phyloP scores from a whole-genome alignment of 1,140 invertebrate species.

The Arctopsyche grandis region DNA sequence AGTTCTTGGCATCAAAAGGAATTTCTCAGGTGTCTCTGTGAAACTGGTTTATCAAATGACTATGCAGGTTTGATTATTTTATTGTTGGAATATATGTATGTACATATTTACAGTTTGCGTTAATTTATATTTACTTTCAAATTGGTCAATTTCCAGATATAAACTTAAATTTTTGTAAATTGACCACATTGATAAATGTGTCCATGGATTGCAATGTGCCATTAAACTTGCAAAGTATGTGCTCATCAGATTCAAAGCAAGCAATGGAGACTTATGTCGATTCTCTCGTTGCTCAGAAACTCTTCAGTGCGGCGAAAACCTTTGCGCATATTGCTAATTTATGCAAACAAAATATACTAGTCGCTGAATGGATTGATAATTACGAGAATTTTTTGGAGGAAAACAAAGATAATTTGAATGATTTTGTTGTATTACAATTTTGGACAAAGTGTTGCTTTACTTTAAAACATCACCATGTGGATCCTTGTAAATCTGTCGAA shows the following conservation, averaged over 20 bases:
- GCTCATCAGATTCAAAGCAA: slow-evolving; percentile 31
- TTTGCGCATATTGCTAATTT: slow-evolving; percentile 67
- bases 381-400: slow-evolving; percentile 57
- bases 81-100: background rate
- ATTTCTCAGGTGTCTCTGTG: slow-evolving; percentile 66
- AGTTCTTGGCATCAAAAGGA: slow-evolving; percentile 68
- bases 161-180: slow-evolving; percentile 40
- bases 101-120: slow-evolving; percentile 9
- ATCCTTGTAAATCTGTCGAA: slow-evolving; percentile 65
- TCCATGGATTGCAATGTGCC: slow-evolving; percentile 44
- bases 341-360: slow-evolving; percentile 64
- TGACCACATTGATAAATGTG: slow-evolving; percentile 43
- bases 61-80: slow-evolving; percentile 63
- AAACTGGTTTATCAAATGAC: slow-evolving; percentile 65
- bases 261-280: slow-evolving; percentile 63
- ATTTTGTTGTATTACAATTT: slow-evolving; percentile 63
- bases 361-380: slow-evolving; percentile 66
- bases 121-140: slow-evolving; percentile 59
- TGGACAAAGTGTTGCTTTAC: slow-evolving; percentile 68
- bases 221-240: slow-evolving; percentile 46
- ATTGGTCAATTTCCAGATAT: slow-evolving; percentile 53
- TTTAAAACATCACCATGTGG: slow-evolving; percentile 67
- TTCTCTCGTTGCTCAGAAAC: slow-evolving; percentile 62
- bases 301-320: slow-evolving; percentile 68
- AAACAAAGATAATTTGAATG: slow-evolving; percentile 58